phyloP scores from a whole-genome alignment of 1,140 invertebrate species.

The Aphaenogaster ashmeadi region DNA sequence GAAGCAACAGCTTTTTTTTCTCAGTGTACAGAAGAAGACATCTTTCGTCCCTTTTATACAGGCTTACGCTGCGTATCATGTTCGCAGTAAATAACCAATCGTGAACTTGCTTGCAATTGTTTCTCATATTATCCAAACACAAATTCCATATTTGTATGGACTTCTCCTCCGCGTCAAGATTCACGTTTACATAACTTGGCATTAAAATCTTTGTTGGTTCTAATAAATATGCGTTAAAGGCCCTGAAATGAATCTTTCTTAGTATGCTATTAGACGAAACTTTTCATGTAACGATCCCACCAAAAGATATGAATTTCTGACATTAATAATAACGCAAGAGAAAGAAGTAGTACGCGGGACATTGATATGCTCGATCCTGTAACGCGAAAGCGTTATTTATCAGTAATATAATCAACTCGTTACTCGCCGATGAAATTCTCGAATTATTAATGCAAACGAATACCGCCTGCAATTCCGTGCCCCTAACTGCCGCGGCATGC shows the following conservation, averaged over 20 bases:
- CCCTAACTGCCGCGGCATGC: conserved; percentile 30
- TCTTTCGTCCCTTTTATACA: conserved; percentile 98
- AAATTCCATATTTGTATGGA: conserved; percentile 95
- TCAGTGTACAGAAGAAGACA: conserved; percentile 93
- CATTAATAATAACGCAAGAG: conserved; percentile 13
- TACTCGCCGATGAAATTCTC: background rate
- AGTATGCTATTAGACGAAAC: background rate
- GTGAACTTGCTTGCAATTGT: conserved; percentile 94
- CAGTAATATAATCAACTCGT: conserved; percentile 7
- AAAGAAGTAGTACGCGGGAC: background rate
- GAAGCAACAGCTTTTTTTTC: too few species aligned
- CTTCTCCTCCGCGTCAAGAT: conserved; percentile 96
- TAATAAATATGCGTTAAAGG: background rate
- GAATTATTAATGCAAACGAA: conserved; percentile 24
- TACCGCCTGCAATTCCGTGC: background rate
- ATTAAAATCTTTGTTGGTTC: conserved; percentile 97
- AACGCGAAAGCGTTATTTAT: conserved; percentile 4
- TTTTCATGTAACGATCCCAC: background rate
- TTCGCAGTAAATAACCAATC: conserved; percentile 97
- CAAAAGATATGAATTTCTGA: background rate
- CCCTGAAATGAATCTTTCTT: background rate
- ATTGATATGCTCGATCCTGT: background rate
- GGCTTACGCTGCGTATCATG: conserved; percentile 97
- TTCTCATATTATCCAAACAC: conserved; percentile 92
- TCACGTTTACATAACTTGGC: conserved; percentile 98